Evolutionary conservation across 2,888 invertebrate species (phyloP).

Genomic region (Creontiades dilutus): DNA sequence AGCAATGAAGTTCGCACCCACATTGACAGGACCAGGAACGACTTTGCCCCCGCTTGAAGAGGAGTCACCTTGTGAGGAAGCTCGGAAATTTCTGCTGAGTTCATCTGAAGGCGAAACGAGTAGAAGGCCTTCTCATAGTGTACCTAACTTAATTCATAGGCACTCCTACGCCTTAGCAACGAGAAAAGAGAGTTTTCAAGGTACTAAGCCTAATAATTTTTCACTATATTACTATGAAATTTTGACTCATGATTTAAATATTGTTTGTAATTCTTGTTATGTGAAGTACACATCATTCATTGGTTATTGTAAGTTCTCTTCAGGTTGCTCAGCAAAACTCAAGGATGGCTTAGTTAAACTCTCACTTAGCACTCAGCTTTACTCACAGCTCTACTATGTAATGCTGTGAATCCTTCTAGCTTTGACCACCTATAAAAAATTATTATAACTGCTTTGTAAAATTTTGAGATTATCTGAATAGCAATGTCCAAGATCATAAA

Average conservation of each 20-base stretch:
- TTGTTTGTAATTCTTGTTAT: slow-evolving; percentile 41
- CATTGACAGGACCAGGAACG: slow-evolving; percentile 75
- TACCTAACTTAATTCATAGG: slow-evolving; percentile 73
- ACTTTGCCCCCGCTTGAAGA: slow-evolving; percentile 75
- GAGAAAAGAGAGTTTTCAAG: slow-evolving; percentile 75
- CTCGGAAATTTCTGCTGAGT: background rate
- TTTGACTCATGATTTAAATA: background rate
- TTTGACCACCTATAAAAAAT: slow-evolving; percentile 1
- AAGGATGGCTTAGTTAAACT: slow-evolving; percentile 55
- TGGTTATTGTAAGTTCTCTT: slow-evolving; percentile 62
- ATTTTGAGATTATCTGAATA: background rate
- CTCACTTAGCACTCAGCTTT: slow-evolving; percentile 43
- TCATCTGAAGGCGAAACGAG: slow-evolving; percentile 44
- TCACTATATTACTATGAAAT: slow-evolving; percentile 7
- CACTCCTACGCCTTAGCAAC: slow-evolving; percentile 75
- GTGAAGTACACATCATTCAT: background rate
- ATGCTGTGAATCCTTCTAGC: slow-evolving; percentile 36
- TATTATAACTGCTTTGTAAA: background rate
- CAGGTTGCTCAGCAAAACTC: slow-evolving; percentile 57
- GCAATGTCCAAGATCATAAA: slow-evolving; percentile 11
- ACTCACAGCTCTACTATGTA: slow-evolving; percentile 10
- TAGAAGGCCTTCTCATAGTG: background rate
- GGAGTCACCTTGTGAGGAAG: slow-evolving; percentile 68
- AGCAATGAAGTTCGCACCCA: slow-evolving; percentile 76
- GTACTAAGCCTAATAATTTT: slow-evolving; percentile 56